Conservation (phyloP, 2,888 invertebrate genomes). For the Chalcis sispes region DNA sequence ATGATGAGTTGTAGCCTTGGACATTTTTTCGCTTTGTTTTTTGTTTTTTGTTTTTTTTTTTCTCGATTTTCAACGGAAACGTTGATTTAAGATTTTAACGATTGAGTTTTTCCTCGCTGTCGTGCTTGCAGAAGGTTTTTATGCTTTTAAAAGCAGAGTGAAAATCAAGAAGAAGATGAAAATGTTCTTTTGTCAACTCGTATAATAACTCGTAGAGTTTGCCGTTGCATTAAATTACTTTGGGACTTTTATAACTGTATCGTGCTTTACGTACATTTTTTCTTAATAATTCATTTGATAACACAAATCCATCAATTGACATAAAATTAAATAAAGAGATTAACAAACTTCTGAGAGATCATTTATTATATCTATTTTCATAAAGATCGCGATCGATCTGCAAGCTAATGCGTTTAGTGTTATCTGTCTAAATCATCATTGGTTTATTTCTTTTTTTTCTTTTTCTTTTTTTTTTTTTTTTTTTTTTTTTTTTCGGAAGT, state of each 20-base stretch:
- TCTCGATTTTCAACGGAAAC: too few species aligned
- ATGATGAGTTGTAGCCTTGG: too few species aligned
- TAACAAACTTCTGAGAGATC: too few species aligned
- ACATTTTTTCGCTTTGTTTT: too few species aligned
- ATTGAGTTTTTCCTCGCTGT: too few species aligned
- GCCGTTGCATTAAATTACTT: slow-evolving; percentile 12
- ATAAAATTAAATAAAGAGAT: too few species aligned
- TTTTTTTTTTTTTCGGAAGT: slow-evolving; percentile 3
- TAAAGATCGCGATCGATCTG: neutral
- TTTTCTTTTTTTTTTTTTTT: neutral
- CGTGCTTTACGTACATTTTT: neutral
- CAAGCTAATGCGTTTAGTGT: neutral
- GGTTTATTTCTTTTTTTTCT: neutral
- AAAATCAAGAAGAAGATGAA: too few species aligned
- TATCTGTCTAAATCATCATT: neutral
- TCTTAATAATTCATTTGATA: neutral
- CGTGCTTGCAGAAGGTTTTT: too few species aligned
- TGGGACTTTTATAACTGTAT: neutral
- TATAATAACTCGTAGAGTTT: neutral
- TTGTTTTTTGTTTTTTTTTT: too few species aligned
- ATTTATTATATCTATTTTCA: too few species aligned
- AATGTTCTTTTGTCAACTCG: neutral
- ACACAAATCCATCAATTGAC: neutral
- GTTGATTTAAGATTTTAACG: too few species aligned
- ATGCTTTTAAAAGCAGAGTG: too few species aligned